Conservation (phyloP, 2,888 invertebrate species). For the Choristoneura rosaceana region DNA sequence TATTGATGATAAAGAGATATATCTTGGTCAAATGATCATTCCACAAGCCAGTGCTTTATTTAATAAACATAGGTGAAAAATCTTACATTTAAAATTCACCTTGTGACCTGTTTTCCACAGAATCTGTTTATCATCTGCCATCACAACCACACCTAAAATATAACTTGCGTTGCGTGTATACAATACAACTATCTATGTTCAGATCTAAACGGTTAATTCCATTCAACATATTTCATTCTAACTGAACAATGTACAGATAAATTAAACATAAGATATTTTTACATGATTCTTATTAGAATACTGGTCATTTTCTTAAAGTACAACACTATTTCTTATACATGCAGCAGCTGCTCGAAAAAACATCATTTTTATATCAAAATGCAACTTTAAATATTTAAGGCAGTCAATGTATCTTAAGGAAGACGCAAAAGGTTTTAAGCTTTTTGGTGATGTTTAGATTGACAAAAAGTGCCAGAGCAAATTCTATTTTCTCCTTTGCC, state of each 20-base stretch:
- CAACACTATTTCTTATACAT: constrained; percentile 23
- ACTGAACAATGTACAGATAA: constrained; percentile 26
- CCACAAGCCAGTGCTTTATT: not conserved
- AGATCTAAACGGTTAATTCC: constrained; percentile 26
- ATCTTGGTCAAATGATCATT: constrained; percentile 6
- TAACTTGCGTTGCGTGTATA: not conserved
- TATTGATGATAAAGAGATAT: constrained; percentile 26
- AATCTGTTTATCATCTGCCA: constrained; percentile 15
- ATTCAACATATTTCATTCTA: constrained; percentile 13
- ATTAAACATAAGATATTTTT: constrained; percentile 21
- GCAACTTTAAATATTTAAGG: constrained; percentile 33
- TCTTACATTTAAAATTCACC: constrained; percentile 6
- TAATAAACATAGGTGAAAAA: constrained; percentile 12
- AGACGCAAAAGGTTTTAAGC: not conserved
- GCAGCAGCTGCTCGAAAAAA: constrained; percentile 4
- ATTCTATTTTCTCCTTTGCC: not conserved
- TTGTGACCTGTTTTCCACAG: constrained; percentile 12
- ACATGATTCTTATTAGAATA: constrained; percentile 27
- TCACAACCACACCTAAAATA: constrained; percentile 13
- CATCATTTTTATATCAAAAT: not conserved
- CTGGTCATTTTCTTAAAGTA: constrained; percentile 24
- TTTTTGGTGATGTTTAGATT: not conserved
- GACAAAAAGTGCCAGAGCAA: not conserved
- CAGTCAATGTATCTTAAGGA: constrained; percentile 38
- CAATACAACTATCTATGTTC: constrained; percentile 18